A percentile compares a stretch with the other conserved stretches of the same genome.
These are phyloP conservation scores for Aegithalos caudatus DNA, from an alignment of 2,113 vertebrate genomes.

Conservation along the genomic window DNA sequence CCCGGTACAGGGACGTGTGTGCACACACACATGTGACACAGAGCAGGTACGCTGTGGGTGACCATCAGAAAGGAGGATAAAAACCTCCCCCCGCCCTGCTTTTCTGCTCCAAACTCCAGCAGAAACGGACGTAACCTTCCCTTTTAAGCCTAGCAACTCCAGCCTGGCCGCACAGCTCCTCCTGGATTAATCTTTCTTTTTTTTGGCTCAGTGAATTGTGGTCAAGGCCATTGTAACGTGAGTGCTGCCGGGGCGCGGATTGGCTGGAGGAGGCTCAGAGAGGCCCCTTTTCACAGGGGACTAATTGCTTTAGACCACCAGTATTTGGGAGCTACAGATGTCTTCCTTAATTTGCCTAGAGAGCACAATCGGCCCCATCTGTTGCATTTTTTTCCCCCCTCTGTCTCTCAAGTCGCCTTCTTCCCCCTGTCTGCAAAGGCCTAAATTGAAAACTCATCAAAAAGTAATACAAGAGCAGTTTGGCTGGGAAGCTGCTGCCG, in stretches of 20 bases:
- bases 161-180: slow-evolving; percentile 76
- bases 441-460: slow-evolving; percentile 99
- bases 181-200: slow-evolving; percentile 87
- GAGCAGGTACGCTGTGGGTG: not conserved
- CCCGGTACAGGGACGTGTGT: not conserved
- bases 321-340: slow-evolving; percentile 95
- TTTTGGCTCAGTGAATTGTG: slow-evolving; percentile 90
- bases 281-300: slow-evolving; percentile 89
- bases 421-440: slow-evolving; percentile 86
- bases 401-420: slow-evolving; percentile 74
- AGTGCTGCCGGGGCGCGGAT: slow-evolving; percentile 82
- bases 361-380: slow-evolving; percentile 99
- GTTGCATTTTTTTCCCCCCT: slow-evolving; percentile 88
- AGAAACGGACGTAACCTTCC: slow-evolving; percentile 69
- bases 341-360: slow-evolving; percentile 97
- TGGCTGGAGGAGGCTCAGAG: slow-evolving; percentile 86
- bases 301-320: slow-evolving; percentile 94
- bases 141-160: slow-evolving; percentile 74
- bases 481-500: slow-evolving; percentile 87
- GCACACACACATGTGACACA: not conserved
- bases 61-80: not conserved
- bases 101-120: slow-evolving; percentile 37
- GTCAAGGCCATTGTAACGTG: slow-evolving; percentile 93
- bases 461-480: slow-evolving; percentile 99
- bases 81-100: not conserved